phyloP scores from a whole-genome alignment of 1,140 invertebrate genomes.

The Drosophila nikananu region DNA sequence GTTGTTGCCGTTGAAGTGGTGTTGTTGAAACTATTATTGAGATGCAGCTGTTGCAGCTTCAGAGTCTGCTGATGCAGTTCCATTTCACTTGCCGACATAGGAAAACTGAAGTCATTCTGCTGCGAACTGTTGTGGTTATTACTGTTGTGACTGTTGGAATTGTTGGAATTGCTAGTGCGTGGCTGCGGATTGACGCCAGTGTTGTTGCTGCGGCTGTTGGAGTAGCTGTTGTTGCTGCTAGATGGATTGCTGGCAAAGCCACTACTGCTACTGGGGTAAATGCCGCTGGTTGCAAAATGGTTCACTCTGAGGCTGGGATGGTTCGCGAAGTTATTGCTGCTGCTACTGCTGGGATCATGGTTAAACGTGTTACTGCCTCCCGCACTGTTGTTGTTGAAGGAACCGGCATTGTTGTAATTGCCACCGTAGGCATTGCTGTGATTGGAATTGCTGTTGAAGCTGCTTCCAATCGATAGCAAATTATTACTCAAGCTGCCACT shows the following conservation, averaged over 20 bases:
- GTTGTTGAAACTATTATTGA: constrained; percentile 26
- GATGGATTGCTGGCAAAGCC: constrained; percentile 17
- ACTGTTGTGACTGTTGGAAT: constrained; percentile 14
- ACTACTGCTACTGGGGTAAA: constrained; percentile 23
- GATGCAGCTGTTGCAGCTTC: constrained; percentile 35
- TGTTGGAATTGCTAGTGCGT: constrained; percentile 14
- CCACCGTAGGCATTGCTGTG: constrained; percentile 30
- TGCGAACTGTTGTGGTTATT: constrained; percentile 11
- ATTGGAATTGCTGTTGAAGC: constrained; percentile 29
- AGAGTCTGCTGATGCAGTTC: constrained; percentile 44
- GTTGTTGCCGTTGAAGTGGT: constrained; percentile 29
- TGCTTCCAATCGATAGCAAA: constrained; percentile 25
- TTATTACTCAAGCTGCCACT: constrained; percentile 23
- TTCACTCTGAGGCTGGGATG: constrained; percentile 14
- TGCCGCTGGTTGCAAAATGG: constrained; percentile 12
- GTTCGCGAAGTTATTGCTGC: constrained; percentile 12
- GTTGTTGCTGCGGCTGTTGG: constrained; percentile 24
- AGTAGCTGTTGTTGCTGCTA: constrained; percentile 17
- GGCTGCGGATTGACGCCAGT: constrained; percentile 1
- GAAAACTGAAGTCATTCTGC: constrained; percentile 26
- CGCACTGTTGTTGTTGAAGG: constrained; percentile 12
- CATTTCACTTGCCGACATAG: constrained; percentile 29
- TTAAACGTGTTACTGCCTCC: not conserved
- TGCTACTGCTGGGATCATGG: constrained; percentile 32
- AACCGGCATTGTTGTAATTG: constrained; percentile 7